A percentile compares a stretch with the other conserved stretches of the same genome.
These are phyloP conservation scores for Gnathonemus longibarbis DNA, from an alignment of 2,113 vertebrate genomes.

Conservation along the genomic window DNA sequence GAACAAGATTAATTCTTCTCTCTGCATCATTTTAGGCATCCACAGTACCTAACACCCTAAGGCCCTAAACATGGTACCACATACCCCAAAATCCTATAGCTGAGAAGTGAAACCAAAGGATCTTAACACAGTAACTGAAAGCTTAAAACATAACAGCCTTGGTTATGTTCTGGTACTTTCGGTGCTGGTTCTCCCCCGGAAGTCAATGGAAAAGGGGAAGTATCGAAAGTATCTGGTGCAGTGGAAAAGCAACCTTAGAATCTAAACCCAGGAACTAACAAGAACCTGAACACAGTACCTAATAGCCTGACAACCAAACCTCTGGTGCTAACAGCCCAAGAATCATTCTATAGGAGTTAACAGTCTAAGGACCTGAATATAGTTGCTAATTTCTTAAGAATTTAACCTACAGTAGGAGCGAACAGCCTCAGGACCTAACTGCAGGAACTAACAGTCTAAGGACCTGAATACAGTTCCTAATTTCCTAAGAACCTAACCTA, in stretches of 20 bases:
- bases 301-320: background rate
- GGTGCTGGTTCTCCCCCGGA: background rate
- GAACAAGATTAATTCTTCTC: too few relatives aligned
- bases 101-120: too few relatives aligned
- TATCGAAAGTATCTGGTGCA: background rate
- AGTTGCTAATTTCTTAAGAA: background rate
- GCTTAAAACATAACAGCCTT: too few relatives aligned
- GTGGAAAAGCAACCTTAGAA: background rate
- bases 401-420: background rate
- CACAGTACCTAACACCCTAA: too few relatives aligned
- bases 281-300: background rate
- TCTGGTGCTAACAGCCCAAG: background rate
- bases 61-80: background rate
- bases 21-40: too few relatives aligned
- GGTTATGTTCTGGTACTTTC: background rate
- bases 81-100: background rate
- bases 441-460: background rate
- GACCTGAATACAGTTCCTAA: background rate
- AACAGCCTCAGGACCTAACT: too few relatives aligned
- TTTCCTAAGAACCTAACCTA: background rate
- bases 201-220: background rate
- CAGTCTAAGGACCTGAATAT: background rate
- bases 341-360: background rate
- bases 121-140: too few relatives aligned
- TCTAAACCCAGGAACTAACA: background rate